Conservation (phyloP, 2,888 invertebrate species). For the Oegoconia quadripuncta region DNA sequence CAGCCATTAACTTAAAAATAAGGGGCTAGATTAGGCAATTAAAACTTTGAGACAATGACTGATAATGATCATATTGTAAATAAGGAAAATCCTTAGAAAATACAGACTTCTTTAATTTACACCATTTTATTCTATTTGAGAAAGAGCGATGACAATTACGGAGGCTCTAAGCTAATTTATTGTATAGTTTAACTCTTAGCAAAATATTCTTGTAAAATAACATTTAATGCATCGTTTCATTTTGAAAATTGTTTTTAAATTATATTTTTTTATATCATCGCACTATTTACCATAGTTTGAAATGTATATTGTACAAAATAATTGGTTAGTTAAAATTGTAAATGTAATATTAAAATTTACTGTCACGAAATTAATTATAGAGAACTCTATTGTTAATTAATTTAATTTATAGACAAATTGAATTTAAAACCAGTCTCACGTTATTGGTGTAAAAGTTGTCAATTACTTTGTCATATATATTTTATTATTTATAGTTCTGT, state of each 20-base stretch:
- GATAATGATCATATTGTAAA: conserved; percentile 41
- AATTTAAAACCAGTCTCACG: conserved; percentile 6
- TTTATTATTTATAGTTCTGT: neutral
- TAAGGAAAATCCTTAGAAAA: conserved; percentile 29
- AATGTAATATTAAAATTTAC: conserved; percentile 10
- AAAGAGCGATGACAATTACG: conserved; percentile 24
- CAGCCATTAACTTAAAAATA: conserved; percentile 1
- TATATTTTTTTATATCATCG: conserved; percentile 10
- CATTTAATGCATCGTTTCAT: neutral
- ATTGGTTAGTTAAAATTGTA: conserved; percentile 8
- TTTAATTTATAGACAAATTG: conserved; percentile 11
- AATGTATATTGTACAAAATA: conserved; percentile 12
- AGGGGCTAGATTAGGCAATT: conserved; percentile 13
- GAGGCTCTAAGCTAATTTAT: conserved; percentile 37
- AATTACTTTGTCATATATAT: neutral
- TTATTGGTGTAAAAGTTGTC: neutral
- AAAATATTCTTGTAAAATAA: conserved; percentile 15
- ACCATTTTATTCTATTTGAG: conserved; percentile 36
- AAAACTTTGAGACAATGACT: conserved; percentile 42
- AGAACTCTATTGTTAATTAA: conserved; percentile 11
- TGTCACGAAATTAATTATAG: conserved; percentile 10
- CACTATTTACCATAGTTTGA: conserved; percentile 10
- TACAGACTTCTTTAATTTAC: conserved; percentile 17
- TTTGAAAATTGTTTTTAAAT: neutral
- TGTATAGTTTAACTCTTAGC: conserved; percentile 12